These are phyloP conservation scores for Oreohelix idahoensis DNA, from an alignment of 1,140 invertebrate genomes.

Conservation along the genomic window DNA sequence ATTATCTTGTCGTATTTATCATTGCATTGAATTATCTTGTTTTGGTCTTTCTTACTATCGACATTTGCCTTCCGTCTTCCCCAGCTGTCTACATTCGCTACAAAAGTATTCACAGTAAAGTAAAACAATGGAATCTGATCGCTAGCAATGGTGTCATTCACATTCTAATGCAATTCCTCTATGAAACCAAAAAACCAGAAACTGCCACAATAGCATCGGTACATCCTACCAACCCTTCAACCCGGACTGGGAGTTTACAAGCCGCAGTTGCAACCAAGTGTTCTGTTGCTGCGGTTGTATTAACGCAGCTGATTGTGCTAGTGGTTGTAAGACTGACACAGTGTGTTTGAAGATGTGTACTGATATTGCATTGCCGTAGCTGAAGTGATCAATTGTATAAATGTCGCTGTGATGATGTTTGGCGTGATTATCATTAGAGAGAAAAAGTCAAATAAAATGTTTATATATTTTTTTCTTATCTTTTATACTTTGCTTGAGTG, in stretches of 20 bases:
- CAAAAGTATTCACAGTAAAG: constrained; percentile 4
- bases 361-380: too few species aligned
- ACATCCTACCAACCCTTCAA: not conserved
- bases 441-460: too few species aligned
- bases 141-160: constrained; percentile 54
- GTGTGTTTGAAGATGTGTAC: not conserved
- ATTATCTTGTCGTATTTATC: too few species aligned
- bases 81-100: not conserved
- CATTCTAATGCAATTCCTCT: constrained; percentile 49
- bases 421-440: too few species aligned
- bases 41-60: too few species aligned
- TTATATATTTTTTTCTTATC: too few species aligned
- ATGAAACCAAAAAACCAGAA: constrained; percentile 56
- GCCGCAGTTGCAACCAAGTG: not conserved
- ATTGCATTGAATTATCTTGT: too few species aligned
- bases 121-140: constrained; percentile 43
- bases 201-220: not conserved
- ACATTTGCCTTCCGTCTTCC: not conserved
- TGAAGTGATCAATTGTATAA: too few species aligned
- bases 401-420: too few species aligned
- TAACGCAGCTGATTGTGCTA: not conserved
- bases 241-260: not conserved
- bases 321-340: not conserved
- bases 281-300: not conserved
- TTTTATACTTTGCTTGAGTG: too few species aligned